phyloP scores from a whole-genome alignment of 2,797 vertebrate genomes.

The Borostomias antarcticus region DNA sequence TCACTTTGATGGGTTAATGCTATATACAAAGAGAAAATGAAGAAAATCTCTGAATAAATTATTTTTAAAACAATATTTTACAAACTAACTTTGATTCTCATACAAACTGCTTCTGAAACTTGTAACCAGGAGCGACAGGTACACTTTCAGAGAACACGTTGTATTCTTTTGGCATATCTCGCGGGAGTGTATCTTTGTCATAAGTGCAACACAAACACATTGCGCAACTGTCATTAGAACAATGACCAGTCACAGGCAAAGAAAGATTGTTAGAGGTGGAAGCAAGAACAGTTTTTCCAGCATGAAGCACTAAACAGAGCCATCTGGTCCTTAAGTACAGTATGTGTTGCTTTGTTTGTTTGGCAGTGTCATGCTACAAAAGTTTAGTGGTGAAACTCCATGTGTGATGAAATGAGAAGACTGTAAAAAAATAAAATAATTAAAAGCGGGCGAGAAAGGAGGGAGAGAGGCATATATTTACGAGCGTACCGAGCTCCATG shows the following conservation, averaged over 20 bases:
- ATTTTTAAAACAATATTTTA: slow-evolving; percentile 77
- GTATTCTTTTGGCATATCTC: slow-evolving; percentile 44
- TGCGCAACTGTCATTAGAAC: slow-evolving; percentile 55
- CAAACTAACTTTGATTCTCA: slow-evolving; percentile 70
- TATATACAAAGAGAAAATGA: slow-evolving; percentile 72
- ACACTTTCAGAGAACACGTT: slow-evolving; percentile 45
- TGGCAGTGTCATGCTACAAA: slow-evolving; percentile 28
- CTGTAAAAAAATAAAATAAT: slow-evolving; percentile 38
- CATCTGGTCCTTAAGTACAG: slow-evolving; percentile 36
- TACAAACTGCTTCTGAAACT: slow-evolving; percentile 63
- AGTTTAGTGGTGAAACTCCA: slow-evolving; percentile 18
- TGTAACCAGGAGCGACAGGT: slow-evolving; percentile 56
- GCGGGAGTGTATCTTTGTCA: slow-evolving; percentile 48
- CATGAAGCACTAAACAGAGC: slow-evolving; percentile 40
- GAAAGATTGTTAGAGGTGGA: slow-evolving; percentile 23
- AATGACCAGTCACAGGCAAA: slow-evolving; percentile 46
- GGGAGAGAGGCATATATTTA: slow-evolving; percentile 69
- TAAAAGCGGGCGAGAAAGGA: slow-evolving; percentile 47
- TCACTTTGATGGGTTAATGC: slow-evolving; percentile 65
- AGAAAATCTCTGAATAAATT: slow-evolving; percentile 75
- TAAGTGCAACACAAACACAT: slow-evolving; percentile 59
- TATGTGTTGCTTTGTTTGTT: slow-evolving; percentile 17
- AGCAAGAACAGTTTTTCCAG: slow-evolving; percentile 46
- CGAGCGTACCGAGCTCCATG: slow-evolving; percentile 97
- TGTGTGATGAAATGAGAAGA: slow-evolving; percentile 36